Conservation (phyloP, 2,888 invertebrate species). For the Anorthoa munda region DNA sequence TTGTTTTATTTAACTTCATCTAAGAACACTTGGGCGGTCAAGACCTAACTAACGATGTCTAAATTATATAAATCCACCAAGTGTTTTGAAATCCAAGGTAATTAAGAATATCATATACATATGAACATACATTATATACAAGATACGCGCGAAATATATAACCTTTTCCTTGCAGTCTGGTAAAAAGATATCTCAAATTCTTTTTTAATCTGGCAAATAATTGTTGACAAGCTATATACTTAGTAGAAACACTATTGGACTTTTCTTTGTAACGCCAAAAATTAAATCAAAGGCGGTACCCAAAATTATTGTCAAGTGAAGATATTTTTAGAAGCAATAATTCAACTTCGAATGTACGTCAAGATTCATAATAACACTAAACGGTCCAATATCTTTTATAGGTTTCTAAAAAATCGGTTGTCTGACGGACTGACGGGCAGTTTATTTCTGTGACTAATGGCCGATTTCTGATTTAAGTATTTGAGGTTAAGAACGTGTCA, state of each 20-base stretch:
- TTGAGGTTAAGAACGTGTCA: no score
- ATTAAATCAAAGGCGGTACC: neutral
- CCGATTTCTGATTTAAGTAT: no score
- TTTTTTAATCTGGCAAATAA: neutral
- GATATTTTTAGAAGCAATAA: constrained; percentile 27
- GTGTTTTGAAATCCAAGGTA: no score
- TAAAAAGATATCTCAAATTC: neutral
- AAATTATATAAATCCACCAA: no score
- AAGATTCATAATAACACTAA: constrained; percentile 21
- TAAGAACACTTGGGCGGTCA: no score
- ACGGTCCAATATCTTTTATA: constrained; percentile 4
- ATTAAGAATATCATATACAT: no score
- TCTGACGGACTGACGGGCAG: neutral
- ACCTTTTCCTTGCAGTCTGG: no score
- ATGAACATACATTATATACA: no score
- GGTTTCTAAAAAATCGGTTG: constrained; percentile 14
- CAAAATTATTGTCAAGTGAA: neutral
- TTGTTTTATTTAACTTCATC: no score
- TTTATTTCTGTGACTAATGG: neutral
- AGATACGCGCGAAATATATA: no score
- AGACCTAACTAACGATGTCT: no score
- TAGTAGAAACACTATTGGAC: neutral
- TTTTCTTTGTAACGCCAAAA: neutral
- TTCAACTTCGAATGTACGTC: constrained; percentile 24
- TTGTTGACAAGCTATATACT: neutral